Conservation (phyloP, 2,113 vertebrate species). For the Hoplias malabaricus region DNA sequence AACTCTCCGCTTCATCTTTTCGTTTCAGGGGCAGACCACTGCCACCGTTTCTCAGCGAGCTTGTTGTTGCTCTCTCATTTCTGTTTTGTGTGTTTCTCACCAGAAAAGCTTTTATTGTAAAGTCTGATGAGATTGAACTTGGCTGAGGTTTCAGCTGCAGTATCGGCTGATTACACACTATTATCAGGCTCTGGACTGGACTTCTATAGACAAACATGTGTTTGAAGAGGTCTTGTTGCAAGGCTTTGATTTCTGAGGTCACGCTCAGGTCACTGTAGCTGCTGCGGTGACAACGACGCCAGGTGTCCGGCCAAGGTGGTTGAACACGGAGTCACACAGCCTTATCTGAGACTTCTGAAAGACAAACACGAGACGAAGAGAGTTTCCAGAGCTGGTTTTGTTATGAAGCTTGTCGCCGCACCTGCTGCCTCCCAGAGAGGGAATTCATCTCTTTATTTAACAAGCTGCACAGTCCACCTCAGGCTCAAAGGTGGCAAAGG, state of each 20-base stretch:
- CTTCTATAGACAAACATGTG: not conserved
- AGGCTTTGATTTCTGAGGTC: not conserved
- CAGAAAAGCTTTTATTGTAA: too few relatives aligned
- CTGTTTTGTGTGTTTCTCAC: too few relatives aligned
- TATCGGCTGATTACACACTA: too few relatives aligned
- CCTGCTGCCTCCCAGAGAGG: not conserved
- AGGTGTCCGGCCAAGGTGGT: constrained; percentile 10
- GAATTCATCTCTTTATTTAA: not conserved
- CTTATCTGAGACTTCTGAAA: not conserved
- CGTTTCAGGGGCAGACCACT: too few relatives aligned
- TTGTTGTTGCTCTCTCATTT: too few relatives aligned
- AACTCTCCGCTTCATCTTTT: too few relatives aligned
- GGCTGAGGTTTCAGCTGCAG: too few relatives aligned
- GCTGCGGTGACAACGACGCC: not conserved
- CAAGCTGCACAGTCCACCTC: not conserved
- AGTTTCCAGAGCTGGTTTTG: constrained; percentile 22
- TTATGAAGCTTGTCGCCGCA: constrained; percentile 18
- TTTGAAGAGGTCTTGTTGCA: not conserved
- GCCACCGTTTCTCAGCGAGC: too few relatives aligned
- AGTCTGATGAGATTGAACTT: too few relatives aligned
- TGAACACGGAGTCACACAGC: not conserved
- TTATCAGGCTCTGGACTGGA: too few relatives aligned
- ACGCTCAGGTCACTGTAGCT: not conserved
- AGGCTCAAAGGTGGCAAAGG: not conserved
- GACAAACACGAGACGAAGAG: not conserved